Evolutionary conservation across 2,888 invertebrate species (phyloP).

Genomic region (Drosophila sordidapex): DNA sequence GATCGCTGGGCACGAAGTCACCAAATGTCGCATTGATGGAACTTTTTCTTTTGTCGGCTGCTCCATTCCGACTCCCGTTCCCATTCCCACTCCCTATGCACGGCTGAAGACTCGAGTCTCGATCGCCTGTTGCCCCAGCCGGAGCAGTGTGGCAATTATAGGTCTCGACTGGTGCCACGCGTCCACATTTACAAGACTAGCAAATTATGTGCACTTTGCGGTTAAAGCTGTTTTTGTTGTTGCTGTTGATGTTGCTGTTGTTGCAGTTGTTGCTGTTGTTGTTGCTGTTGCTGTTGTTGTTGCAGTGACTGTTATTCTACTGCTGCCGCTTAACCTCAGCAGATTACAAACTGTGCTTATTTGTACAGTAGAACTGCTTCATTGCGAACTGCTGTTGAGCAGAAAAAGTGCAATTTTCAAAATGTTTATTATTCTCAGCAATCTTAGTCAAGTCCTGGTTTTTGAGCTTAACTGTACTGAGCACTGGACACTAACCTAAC

Average conservation of each 20-base stretch:
- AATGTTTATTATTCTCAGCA: neutral
- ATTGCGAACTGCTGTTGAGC: slow-evolving; percentile 8
- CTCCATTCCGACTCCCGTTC: neutral
- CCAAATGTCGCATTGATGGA: slow-evolving; percentile 64
- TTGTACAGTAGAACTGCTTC: slow-evolving; percentile 21
- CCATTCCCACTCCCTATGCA: neutral
- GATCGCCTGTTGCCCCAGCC: neutral
- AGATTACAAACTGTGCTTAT: neutral
- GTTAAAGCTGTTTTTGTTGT: neutral
- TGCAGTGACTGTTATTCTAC: neutral
- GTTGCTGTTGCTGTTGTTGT: neutral
- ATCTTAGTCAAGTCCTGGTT: neutral
- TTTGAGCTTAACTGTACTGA: slow-evolving; percentile 12
- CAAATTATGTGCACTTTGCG: slow-evolving; percentile 56
- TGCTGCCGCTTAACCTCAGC: slow-evolving; percentile 15
- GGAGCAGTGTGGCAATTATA: slow-evolving; percentile 64
- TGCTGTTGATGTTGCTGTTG: neutral
- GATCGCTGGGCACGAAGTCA: slow-evolving; percentile 75
- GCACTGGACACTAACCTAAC: slow-evolving; percentile 13
- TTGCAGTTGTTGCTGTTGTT: neutral
- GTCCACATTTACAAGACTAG: slow-evolving; percentile 48
- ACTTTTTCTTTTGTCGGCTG: slow-evolving; percentile 54
- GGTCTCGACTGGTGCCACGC: slow-evolving; percentile 71
- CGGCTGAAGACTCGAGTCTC: neutral
- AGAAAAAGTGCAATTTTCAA: neutral